These are phyloP conservation scores for Hybos culiciformis DNA, from an alignment of 2,888 invertebrate genomes.

Conservation along the genomic window DNA sequence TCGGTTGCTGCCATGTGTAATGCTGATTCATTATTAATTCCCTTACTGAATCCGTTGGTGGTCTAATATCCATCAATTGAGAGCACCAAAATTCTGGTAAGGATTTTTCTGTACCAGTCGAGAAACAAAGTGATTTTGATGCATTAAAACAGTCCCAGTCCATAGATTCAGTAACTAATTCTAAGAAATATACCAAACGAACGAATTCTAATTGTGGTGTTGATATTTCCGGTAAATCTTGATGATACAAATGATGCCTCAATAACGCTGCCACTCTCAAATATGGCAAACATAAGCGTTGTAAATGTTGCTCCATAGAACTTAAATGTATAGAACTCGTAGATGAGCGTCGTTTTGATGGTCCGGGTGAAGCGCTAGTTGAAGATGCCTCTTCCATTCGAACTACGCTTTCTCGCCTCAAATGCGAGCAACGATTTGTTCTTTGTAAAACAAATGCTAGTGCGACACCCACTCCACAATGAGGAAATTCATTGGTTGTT, in stretches of 20 bases:
- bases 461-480: constrained; percentile 21
- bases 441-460: constrained; percentile 32
- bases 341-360: not conserved
- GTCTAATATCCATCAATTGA: constrained; percentile 43
- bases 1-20: constrained; percentile 66
- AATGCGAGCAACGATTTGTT: constrained; percentile 27
- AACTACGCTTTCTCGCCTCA: constrained; percentile 30
- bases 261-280: constrained; percentile 70
- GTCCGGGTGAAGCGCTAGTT: constrained; percentile 10
- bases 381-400: constrained; percentile 19
- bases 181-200: constrained; percentile 61
- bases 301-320: constrained; percentile 44
- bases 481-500: not conserved
- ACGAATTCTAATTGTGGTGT: constrained; percentile 59
- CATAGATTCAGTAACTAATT: constrained; percentile 53
- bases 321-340: constrained; percentile 27
- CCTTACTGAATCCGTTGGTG: constrained; percentile 35
- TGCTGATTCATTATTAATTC: constrained; percentile 56
- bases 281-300: constrained; percentile 70
- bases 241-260: constrained; percentile 68
- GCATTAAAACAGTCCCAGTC: constrained; percentile 53
- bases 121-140: constrained; percentile 48
- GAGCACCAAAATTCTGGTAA: constrained; percentile 54
- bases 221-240: constrained; percentile 54
- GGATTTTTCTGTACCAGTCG: constrained; percentile 38